Evolutionary conservation across 2,888 invertebrate genomes (phyloP), one percentile per base, ranked within the genome.

Genomic region (Melikaiella ostensackeni): DNA sequence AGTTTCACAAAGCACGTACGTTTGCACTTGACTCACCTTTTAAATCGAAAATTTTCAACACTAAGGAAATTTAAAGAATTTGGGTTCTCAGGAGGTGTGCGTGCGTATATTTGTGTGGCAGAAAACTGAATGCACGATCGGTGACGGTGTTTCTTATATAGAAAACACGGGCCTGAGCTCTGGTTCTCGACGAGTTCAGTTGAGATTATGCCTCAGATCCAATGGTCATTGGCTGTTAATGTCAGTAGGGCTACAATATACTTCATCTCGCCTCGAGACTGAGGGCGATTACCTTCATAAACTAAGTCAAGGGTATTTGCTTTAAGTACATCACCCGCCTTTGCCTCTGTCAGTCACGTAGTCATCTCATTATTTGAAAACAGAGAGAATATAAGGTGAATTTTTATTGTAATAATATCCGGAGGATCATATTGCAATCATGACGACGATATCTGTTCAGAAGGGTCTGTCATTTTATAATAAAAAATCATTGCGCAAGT

Each of bases 91-190:
- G 70, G 78, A 35, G 75, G 62, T 77, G 61, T 73, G 75, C 74
- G 80, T 80, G 75, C 75, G 77, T 77, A 50, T 77, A 73, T 75
- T 70, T 42, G 79, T 80, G 77, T 80, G 74, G 59, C 42, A 46
- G 33, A 62, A 62, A 88, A 90, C 90, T 87, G 90, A 87, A 85
- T 86, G 83, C 81, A 78, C 84, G 85, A 86, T 85, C 85, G 84
- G 86, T 79, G 81, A 86, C 84, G 83, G 83, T 85, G 85, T 87
- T 83, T 86, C 88, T 88, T 90, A 88, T 90, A 89, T 89, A 88
- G 84, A 83, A 77, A 77, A 76, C 77, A 79, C 62, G 75, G 76
- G 64, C 75, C 62, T 63, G 74, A n/a, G 64, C 62, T 77, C 76
- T 74, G 75, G 76, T 70, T 46, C 76, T 63, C 62, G 30, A 70